These are phyloP conservation scores for Brassicogethes aeneus DNA, from an alignment of 2,888 invertebrate genomes.

Conservation along the genomic window DNA sequence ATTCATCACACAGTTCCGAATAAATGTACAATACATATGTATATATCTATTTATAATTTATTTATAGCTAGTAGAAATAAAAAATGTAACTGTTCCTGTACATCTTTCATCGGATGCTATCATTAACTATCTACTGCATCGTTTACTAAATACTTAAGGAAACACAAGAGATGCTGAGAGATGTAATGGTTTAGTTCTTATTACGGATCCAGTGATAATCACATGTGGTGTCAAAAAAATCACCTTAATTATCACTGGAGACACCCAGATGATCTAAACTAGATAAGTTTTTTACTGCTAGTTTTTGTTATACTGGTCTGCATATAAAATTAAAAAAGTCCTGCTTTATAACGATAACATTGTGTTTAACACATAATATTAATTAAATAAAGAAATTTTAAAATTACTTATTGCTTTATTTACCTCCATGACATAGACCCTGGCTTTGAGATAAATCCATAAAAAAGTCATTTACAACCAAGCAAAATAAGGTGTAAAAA, in stretches of 20 bases:
- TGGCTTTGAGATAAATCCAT: too few species aligned
- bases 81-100: constrained; percentile 25
- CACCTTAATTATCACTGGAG: background rate
- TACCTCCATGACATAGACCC: too few species aligned
- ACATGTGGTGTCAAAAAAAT: background rate
- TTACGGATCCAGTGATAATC: background rate
- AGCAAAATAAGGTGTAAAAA: too few species aligned
- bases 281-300: background rate
- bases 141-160: constrained; percentile 27
- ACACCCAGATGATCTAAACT: background rate
- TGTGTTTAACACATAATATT: background rate
- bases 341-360: background rate
- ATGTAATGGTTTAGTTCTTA: constrained; percentile 21
- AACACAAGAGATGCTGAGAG: constrained; percentile 28
- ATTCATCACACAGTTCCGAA: too few species aligned
- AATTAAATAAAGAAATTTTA: too few species aligned
- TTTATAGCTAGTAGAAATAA: constrained; percentile 27
- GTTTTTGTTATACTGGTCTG: background rate
- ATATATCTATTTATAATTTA: constrained; percentile 35
- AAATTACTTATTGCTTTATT: too few species aligned
- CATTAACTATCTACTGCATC: constrained; percentile 26
- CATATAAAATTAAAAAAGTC: background rate
- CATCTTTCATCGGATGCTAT: constrained; percentile 29
- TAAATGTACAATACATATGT: constrained; percentile 30
- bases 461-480: too few species aligned